Base-by-base conservation (phyloP, 2,888 invertebrate species). In the Aphodius granarius region DNA sequence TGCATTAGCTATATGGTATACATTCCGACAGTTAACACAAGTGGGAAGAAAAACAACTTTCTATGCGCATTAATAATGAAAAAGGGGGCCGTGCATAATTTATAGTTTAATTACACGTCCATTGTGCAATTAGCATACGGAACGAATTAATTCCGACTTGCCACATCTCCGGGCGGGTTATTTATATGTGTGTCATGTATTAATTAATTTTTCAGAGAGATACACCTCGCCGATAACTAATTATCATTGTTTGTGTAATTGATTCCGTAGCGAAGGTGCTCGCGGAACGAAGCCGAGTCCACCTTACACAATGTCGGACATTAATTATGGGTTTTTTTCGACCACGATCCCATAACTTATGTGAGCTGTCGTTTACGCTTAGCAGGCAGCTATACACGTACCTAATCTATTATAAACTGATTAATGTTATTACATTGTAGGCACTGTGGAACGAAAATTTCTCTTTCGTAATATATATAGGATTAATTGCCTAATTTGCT, bases 221-320 rank as follows among this genome's bases (percentile, higher is more conserved):
- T 77, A 77, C 74, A 72, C 62, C 68, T 17, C 72, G 22, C 62
- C 74, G 76, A 77, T 77, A 75, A 75, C 74, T 77, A 77, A 77
- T 77, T 77, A 75, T 72, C 71, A 72, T 77, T 77, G 76, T 77
- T 72, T 75, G 76, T 74, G 73, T 77, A 77, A 77, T 77, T 75
- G 74, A 77, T 75, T 76, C 66, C 65, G n/a, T 43, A 43, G 43
- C 13, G 43, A 13, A 43, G 43, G 43, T 43, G 43, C 43, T 13
- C 43, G 43, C 43, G 9, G 43, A 43, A 20, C 9, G 43, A 23
- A 22, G n/a, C 17, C 43, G 23, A 13, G n/a, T n/a, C 71, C 22
- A 43, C 62, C 17, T 43, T 71, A 71, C 16, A 71, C 23, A 43
- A 18, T 71, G 17, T 71, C 23, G 71, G 15, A 43, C 18, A 18